phyloP scores from a whole-genome alignment of 2,113 vertebrate species.

The Salvator merianae region DNA sequence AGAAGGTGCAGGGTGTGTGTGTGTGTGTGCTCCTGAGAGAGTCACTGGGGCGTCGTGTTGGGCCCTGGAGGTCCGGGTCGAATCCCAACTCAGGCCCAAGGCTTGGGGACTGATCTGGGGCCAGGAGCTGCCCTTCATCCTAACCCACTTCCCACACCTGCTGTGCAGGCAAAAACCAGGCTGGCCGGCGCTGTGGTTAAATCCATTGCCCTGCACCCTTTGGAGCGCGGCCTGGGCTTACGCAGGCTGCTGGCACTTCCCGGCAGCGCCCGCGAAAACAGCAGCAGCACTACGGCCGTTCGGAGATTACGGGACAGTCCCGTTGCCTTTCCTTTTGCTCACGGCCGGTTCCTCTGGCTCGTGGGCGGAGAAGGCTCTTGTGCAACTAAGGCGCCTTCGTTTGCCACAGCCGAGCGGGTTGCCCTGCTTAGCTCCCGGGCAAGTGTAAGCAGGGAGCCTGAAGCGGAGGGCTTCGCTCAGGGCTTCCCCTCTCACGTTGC shows the following conservation, averaged over 20 bases:
- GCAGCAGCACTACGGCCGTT: not conserved
- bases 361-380: not conserved
- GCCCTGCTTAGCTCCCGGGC: not conserved
- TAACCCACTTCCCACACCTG: no score
- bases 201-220: not conserved
- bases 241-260: not conserved
- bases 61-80: no score
- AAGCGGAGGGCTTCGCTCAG: not conserved
- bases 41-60: no score
- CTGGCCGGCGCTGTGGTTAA: not conserved
- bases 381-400: not conserved
- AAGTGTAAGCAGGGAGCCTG: not conserved
- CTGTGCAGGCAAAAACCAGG: no score
- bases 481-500: not conserved
- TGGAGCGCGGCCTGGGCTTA: no score
- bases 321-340: no score
- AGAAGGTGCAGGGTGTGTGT: no score
- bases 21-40: no score
- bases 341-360: not conserved
- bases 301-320: not conserved
- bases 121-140: no score
- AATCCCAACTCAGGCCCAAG: no score
- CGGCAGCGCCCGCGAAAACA: not conserved
- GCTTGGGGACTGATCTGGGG: no score
- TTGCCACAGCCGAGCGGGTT: not conserved